These are phyloP conservation scores for Uromys caudimaculatus DNA, from an alignment of 2,797 vertebrate genomes.

Conservation along the genomic window DNA sequence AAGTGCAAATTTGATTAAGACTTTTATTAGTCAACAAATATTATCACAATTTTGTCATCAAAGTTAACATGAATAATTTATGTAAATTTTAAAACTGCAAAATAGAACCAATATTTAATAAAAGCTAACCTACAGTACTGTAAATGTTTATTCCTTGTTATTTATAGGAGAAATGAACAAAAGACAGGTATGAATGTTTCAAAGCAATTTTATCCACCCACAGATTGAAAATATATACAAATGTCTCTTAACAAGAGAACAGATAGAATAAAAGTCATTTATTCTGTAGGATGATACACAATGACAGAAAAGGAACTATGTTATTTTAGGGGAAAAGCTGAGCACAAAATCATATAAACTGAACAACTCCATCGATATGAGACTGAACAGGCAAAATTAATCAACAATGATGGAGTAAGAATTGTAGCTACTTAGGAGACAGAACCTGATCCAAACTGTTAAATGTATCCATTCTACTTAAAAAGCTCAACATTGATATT, in stretches of 20 bases:
- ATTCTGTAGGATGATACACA: not conserved
- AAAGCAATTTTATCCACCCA: not conserved
- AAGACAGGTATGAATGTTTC: not conserved
- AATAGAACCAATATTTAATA: not conserved
- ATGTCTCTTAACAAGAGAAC: not conserved
- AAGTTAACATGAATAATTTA: not conserved
- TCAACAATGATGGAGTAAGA: not conserved
- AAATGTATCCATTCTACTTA: not conserved
- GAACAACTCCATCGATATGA: not conserved
- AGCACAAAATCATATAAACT: not conserved
- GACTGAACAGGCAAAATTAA: not conserved
- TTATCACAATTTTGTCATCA: slow-evolving; percentile 23
- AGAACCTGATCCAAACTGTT: not conserved
- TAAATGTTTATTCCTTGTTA: not conserved
- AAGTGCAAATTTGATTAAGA: slow-evolving; percentile 20
- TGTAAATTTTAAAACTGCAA: not conserved
- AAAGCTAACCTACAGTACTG: not conserved
- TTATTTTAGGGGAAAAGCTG: not conserved
- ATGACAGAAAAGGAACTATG: not conserved
- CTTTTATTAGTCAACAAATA: slow-evolving; percentile 25
- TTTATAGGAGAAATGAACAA: slow-evolving; percentile 15
- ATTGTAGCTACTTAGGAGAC: not conserved
- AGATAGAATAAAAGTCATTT: not conserved
- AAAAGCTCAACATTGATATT: not conserved
- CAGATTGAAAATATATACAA: not conserved